Evolutionary conservation across 2,888 invertebrate species (phyloP).

Genomic region (Synanthedon formicaeformis): DNA sequence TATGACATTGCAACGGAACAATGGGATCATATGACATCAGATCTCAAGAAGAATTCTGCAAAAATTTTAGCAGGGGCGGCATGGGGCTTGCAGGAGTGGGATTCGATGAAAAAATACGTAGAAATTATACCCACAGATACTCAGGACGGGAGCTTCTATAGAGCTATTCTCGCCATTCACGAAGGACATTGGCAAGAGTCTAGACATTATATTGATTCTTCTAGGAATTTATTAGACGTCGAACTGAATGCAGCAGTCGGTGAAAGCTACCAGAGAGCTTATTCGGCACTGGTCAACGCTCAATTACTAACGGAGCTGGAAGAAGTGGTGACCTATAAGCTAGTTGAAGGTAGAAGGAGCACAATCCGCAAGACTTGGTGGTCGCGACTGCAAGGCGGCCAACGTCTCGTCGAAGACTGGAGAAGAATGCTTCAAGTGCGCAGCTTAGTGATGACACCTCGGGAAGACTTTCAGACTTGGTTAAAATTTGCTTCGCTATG

Average conservation of each 20-base stretch:
- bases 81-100: constrained; percentile 96
- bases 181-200: constrained; percentile 79
- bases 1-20: constrained; percentile 82
- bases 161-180: constrained; percentile 92
- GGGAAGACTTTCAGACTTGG: constrained; percentile 96
- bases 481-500: constrained; percentile 97
- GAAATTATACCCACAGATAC: constrained; percentile 88
- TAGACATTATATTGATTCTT: constrained; percentile 88
- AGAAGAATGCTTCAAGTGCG: constrained; percentile 95
- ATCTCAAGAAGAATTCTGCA: constrained; percentile 75
- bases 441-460: constrained; percentile 89
- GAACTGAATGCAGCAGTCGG: constrained; percentile 96
- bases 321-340: constrained; percentile 96
- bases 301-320: constrained; percentile 98
- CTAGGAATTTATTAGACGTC: constrained; percentile 92
- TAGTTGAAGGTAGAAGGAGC: constrained; percentile 90
- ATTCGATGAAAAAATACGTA: constrained; percentile 92
- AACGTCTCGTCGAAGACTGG: constrained; percentile 97
- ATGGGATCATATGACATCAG: constrained; percentile 58
- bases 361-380: constrained; percentile 91
- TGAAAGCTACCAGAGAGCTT: constrained; percentile 94
- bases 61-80: constrained; percentile 94
- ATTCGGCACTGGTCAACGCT: constrained; percentile 94
- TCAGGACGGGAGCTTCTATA: constrained; percentile 95
- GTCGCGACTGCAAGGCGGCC: constrained; percentile 94